These are phyloP conservation scores for Butorides virescens DNA, from an alignment of 2,113 vertebrate genomes.

Conservation along the genomic window DNA sequence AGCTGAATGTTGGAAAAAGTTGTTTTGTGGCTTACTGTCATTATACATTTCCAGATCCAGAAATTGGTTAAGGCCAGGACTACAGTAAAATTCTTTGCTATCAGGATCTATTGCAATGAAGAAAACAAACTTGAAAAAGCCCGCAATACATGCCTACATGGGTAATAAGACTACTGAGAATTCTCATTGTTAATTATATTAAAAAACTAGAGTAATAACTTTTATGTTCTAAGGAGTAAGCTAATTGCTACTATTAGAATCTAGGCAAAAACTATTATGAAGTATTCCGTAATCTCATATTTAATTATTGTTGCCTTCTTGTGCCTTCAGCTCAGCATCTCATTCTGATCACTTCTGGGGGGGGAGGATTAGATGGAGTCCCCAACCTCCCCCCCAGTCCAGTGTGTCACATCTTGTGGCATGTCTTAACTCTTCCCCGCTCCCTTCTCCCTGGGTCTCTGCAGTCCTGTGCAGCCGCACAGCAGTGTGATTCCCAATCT, in stretches of 20 bases:
- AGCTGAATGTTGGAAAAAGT: neutral
- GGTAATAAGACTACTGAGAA: neutral
- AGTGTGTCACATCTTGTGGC: too few species aligned
- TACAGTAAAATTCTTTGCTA: neutral
- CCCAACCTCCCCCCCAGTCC: rapidly evolving
- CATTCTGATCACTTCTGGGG: neutral
- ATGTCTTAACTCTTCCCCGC: rapidly evolving
- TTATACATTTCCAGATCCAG: neutral
- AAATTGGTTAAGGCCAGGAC: neutral
- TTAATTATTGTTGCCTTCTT: neutral
- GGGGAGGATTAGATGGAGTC: neutral
- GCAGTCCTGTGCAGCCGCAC: neutral
- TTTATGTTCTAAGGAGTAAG: neutral
- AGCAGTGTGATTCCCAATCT: neutral
- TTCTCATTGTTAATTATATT: neutral
- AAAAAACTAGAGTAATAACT: neutral
- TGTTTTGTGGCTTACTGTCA: neutral
- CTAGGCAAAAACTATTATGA: neutral
- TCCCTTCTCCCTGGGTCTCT: neutral
- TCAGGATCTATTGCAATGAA: neutral
- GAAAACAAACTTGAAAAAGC: neutral
- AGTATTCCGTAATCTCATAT: neutral
- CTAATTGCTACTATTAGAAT: neutral
- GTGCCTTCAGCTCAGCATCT: neutral
- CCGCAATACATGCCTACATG: neutral